A percentile compares a stretch with the other conserved stretches of the same genome.
These are phyloP conservation scores for Halisarca cf. caerulea DNA, from an alignment of 37 sponge, comb jelly and placozoan species.

Conservation along the genomic window DNA sequence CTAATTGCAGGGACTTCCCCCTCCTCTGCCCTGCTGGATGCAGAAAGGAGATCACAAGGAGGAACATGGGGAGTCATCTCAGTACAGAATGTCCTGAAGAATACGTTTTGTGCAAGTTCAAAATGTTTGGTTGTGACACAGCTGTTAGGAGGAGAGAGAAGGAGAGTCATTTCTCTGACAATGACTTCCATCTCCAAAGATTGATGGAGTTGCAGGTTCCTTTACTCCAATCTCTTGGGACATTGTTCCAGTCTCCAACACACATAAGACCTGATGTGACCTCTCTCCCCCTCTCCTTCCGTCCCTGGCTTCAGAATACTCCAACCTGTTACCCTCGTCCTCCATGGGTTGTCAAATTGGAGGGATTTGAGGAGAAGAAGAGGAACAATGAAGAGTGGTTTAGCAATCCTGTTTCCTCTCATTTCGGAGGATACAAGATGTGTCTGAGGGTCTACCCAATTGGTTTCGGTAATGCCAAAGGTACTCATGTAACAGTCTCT, in stretches of 20 bases:
- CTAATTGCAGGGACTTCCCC: not conserved
- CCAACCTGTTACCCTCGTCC: conserved; percentile 12
- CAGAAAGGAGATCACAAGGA: not conserved
- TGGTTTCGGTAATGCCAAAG: conserved; percentile 33
- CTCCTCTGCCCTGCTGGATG: conserved; percentile 2
- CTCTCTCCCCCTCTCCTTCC: not conserved
- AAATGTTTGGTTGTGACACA: not conserved
- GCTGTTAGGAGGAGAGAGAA: not conserved
- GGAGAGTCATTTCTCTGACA: not conserved
- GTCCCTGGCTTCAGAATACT: not conserved
- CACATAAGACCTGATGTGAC: not conserved
- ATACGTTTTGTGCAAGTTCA: not conserved
- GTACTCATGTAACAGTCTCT: conserved; percentile 48
- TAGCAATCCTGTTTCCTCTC: conserved; percentile 31
- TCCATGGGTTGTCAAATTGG: not conserved
- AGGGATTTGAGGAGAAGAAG: not conserved
- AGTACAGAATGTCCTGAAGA: conserved; percentile 13
- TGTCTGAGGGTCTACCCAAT: conserved; percentile 39
- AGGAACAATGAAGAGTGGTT: not conserved
- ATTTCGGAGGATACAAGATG: conserved; percentile 43
- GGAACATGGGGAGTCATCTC: not conserved
- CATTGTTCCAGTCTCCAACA: not conserved
- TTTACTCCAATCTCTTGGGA: not conserved
- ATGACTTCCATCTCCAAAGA: not conserved
- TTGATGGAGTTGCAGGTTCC: not conserved